Evolutionary conservation across 2,888 invertebrate species (phyloP), one percentile per base, ranked within the genome.

Genomic region (Morpho achilles): DNA sequence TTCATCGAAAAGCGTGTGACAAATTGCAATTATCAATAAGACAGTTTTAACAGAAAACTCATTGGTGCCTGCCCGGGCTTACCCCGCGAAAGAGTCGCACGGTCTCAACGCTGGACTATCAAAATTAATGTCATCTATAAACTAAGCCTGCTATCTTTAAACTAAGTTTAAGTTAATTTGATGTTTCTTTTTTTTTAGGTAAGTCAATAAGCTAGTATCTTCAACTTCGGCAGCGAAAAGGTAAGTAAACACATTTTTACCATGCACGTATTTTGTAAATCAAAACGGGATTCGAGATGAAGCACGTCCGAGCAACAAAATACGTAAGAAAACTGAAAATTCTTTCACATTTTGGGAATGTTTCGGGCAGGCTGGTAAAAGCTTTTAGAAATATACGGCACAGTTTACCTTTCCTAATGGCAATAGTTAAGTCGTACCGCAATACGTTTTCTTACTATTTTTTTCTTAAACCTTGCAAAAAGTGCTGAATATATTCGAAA

Each of bases 371-470:
- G 48, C 58, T 59, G 53, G 62, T 67, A 68, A 70, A 70, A 70
- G 68, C 67, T 68, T 70, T 69, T 67, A 67, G 63, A 62, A 62
- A 68, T 66, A 67, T 64, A 66, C 60, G 59, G 59, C 56, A 61
- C 60, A 56, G 62, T 68, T 66, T 68, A 64, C 67, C 63, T 68
- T 63, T 56, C 60, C 58, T 66, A 64, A 62, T 63, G 65, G 64
- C 68, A 63, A 68, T 69, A 66, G 68, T 65, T 53, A 56, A 64
- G 54, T 58, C 52, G 61, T 66, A 58, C 54, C 48, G 58, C 59
- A 53, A 59, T 57, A 59, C 56, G 47, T 59, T 59, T 51, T 56
- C 51, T 59, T 59, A 57, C 50, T 54, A 53, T 50, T 61, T 49
- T 53, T 53, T 48, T 59, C 57, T 55, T 52, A 63, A 61, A 56